A percentile compares a stretch with the other conserved stretches of the same genome.
Conservation (phyloP, 2,113 vertebrate species). For the Copsychus sechellarum region DNA sequence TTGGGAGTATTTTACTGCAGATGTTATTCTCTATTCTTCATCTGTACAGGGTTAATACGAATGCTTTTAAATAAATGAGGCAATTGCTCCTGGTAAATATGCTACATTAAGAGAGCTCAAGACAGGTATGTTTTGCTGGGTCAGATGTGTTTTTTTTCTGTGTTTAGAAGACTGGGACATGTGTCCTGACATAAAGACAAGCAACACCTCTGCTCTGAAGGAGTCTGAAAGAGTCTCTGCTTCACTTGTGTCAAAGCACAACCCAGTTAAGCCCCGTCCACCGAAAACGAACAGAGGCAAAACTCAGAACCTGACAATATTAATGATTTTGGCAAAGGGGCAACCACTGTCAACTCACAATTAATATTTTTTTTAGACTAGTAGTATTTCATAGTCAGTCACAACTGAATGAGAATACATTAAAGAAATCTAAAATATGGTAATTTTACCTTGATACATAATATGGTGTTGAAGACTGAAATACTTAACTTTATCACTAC, state of each 20-base stretch:
- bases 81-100: neutral
- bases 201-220: neutral
- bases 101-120: neutral
- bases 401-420: slow-evolving; percentile 22
- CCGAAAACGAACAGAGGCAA: neutral
- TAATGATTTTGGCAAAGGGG: neutral
- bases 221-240: neutral
- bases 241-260: neutral
- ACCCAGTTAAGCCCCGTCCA: neutral
- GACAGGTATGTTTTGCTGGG: neutral
- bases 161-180: neutral
- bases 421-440: slow-evolving; percentile 7
- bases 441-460: slow-evolving; percentile 16
- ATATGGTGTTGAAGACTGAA: slow-evolving; percentile 30
- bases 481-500: neutral
- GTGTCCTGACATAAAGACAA: neutral
- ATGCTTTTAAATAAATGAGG: neutral
- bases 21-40: neutral
- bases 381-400: neutral
- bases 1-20: neutral
- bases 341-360: slow-evolving; percentile 10
- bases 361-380: slow-evolving; percentile 1
- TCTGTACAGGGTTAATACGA: neutral
- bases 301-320: neutral
- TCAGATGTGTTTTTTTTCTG: neutral